A percentile compares a stretch with the other conserved stretches of the same genome.
Conservation (phyloP, 2,888 invertebrate genomes). For the Acanthosepion lycidas region DNA sequence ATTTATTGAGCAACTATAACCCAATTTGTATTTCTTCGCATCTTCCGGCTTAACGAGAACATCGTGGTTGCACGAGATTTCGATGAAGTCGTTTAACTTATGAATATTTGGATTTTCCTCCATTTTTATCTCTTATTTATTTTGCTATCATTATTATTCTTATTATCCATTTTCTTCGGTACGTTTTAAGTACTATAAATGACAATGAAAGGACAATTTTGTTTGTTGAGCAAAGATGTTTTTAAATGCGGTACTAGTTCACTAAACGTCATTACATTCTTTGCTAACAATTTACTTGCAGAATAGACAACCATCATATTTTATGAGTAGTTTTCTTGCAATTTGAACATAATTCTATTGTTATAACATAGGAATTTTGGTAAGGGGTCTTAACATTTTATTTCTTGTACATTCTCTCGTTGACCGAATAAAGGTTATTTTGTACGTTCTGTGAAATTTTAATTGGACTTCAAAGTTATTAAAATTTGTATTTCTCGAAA, state of each 20-base stretch:
- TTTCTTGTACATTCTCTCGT: too few relatives aligned
- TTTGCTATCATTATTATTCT: neutral
- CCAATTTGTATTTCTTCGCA: constrained; percentile 14
- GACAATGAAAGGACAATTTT: neutral
- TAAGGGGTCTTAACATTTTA: neutral
- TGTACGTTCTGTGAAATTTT: too few relatives aligned
- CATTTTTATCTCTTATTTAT: neutral
- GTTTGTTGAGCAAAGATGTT: neutral
- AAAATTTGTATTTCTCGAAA: too few relatives aligned
- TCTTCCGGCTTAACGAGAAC: constrained; percentile 23
- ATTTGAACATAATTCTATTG: neutral
- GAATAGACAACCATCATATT: neutral
- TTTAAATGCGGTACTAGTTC: neutral
- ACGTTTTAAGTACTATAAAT: neutral
- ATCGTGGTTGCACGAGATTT: constrained; percentile 18
- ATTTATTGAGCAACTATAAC: constrained; percentile 23
- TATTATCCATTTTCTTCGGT: neutral
- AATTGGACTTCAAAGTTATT: too few relatives aligned
- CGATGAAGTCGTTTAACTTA: constrained; percentile 14
- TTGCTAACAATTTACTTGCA: neutral
- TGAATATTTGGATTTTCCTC: neutral
- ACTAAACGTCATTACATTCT: neutral
- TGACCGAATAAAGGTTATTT: too few relatives aligned
- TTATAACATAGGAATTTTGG: neutral
- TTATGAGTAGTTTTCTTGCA: neutral